Evolutionary conservation across 2,113 vertebrate genomes (phyloP), one percentile per base, ranked within the genome.

Genomic region (Seriola aureovittata): DNA sequence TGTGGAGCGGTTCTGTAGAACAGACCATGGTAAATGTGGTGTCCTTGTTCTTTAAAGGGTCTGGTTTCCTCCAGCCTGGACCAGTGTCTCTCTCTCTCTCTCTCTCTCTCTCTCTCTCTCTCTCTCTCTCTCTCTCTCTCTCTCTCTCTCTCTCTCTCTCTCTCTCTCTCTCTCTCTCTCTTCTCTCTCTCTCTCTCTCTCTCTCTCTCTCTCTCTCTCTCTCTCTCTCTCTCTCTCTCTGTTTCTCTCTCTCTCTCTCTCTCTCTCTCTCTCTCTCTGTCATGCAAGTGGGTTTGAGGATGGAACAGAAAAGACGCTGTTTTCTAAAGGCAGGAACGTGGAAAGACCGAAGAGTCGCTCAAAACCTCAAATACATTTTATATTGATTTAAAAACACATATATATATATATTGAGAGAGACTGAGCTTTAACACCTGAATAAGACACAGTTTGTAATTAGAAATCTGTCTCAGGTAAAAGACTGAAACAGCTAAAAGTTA

Each of bases 61-160:
- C 68, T 64, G 74, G 54, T 72, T 78, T 75, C 67, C 75, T 76
- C 46, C 46, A 52, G 75, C 29, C 32, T 63, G 4, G 34, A 17
- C 59, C 60, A 77, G 69, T n/a, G 57, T 82, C 54, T 71, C 42
- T 29, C 29, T 29, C 29, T 29, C 29, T 29, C 29, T 29, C 29
- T 29, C 25, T 25, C 25, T 25, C 25, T 25, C 25, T 25, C 23
- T 23, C 1, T 23, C 23, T 23, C 25, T 29, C 29, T 29, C 52
- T 84, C 38, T 80, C 67, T 80, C 65, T 57, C 79, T 79, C 25
- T 29, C 2, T 29, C 52, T 84, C 38, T 80, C 67, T 80, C 65
- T 57, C 79, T 79, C 25, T 29, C 29, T 29, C 52, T 84, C 38
- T 80, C 67, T 80, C 60, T 57, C 79, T 79, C 25, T 29, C 29